A percentile compares a stretch with the other conserved stretches of the same genome.
These are phyloP conservation scores for Monoplex corrugatus DNA, from an alignment of 2,888 invertebrate genomes.

Conservation along the genomic window DNA sequence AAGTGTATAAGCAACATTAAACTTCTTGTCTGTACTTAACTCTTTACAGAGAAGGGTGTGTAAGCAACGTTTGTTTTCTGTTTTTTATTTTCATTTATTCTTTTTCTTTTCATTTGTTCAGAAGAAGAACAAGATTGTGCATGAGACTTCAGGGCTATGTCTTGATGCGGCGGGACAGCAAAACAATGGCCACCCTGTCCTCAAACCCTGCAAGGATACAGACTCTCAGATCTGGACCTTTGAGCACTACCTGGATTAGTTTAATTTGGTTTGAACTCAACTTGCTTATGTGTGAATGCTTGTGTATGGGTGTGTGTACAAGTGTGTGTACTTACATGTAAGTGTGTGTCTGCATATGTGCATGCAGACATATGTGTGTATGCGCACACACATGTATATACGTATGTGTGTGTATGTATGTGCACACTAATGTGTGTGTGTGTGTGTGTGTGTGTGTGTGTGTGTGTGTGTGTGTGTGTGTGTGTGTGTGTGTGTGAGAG, in stretches of 20 bases:
- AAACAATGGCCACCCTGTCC: constrained; percentile 75
- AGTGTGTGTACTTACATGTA: neutral
- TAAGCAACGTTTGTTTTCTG: no score
- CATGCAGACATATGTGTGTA: neutral
- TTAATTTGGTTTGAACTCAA: neutral
- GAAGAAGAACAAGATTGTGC: constrained; percentile 74
- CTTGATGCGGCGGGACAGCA: constrained; percentile 78
- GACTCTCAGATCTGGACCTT: constrained; percentile 80
- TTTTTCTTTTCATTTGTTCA: no score
- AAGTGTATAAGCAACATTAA: no score
- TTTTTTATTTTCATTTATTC: no score
- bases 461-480: neutral
- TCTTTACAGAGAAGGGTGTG: no score
- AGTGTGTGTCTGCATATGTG: neutral
- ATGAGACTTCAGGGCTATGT: constrained; percentile 79
- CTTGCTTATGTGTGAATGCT: neutral
- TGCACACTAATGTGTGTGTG: neutral
- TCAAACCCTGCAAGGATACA: constrained; percentile 73
- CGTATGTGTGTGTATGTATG: neutral
- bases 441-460: neutral
- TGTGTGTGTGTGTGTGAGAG: neutral
- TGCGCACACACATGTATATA: neutral
- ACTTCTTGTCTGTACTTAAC: no score
- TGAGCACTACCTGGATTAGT: constrained; percentile 71
- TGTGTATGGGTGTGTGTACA: neutral